Base-by-base conservation (phyloP, 2,888 invertebrate species). In the Phanerotoma sp. region DNA sequence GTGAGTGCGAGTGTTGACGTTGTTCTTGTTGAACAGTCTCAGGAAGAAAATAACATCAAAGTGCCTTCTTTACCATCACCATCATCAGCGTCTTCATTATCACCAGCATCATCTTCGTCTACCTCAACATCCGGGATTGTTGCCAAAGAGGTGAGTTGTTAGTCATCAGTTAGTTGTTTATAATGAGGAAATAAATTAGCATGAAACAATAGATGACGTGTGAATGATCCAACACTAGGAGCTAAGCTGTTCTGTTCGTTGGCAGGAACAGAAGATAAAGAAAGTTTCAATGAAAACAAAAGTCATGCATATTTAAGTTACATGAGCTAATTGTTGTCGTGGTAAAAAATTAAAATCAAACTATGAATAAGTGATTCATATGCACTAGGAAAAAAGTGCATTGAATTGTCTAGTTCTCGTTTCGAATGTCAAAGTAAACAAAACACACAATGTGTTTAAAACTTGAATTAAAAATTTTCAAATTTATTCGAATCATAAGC, bases 11-110 rank as follows among this genome's bases (percentile, higher is more conserved):
- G 57, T 48, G 25, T 61, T 61, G 63, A 63, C 59, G 63, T 56
- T 57, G 63, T 60, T 53, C 61, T 56, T 54, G 62, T 38, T 18
- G 25, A 44, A 44, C 28, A 15, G 5, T 28, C 22, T 15, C 55
- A 56, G 59, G 64, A 64, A 59, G 64, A 69, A 59, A 62, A 66
- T 51, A 56, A 60, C 55, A 67, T 59, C 61, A 68, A 68, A 69
- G 68, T 66, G 64, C 64, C 66, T 65, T 63, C 45, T n/a, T 56
- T 32, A 35, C 49, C 47, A 25, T 56, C 53, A 55, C 18, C 40
- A 22, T 20, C 54, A 20, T 40, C 50, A n/a, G 28, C 48, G 37
- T 32, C 45, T 30, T 33, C 53, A 59, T 45, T 57, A 56, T 53
- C 57, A 49, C 54, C 40, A 40, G 38, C 45, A 13, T 30, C 53